phyloP scores from a whole-genome alignment of 2,113 vertebrate genomes.

The Onychorhynchus coronatus region DNA sequence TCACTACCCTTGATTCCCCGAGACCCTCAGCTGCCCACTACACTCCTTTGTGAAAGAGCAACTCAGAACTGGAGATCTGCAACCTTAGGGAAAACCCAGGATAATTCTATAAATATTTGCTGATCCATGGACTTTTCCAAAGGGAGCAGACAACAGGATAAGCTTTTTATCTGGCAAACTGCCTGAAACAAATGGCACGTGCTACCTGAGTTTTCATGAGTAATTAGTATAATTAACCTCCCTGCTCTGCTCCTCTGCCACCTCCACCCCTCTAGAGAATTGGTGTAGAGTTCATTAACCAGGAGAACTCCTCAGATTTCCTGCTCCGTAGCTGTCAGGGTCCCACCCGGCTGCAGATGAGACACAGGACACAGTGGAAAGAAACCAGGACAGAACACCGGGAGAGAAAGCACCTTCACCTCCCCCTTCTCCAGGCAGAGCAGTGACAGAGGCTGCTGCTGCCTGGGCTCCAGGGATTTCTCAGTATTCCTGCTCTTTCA shows the following conservation, averaged over 20 bases:
- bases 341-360: background rate
- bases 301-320: background rate
- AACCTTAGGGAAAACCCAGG: background rate
- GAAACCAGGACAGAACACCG: fast-evolving
- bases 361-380: background rate
- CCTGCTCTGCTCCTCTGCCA: background rate
- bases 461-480: background rate
- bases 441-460: background rate
- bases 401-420: background rate
- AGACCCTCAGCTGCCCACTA: background rate
- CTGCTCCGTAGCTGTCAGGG: background rate
- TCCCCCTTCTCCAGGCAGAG: background rate
- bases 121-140: background rate
- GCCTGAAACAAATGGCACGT: background rate
- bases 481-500: background rate
- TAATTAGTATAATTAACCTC: conserved; percentile 34
- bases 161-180: background rate
- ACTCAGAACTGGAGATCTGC: background rate
- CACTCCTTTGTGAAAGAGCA: background rate
- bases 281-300: background rate
- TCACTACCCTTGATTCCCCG: fast-evolving
- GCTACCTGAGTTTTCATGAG: background rate
- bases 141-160: background rate
- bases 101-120: background rate
- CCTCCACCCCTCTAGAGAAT: background rate